Evolutionary conservation across 2,797 vertebrate species (phyloP), one percentile per base, ranked within the genome.

Genomic region (Molossus alvarezi): DNA sequence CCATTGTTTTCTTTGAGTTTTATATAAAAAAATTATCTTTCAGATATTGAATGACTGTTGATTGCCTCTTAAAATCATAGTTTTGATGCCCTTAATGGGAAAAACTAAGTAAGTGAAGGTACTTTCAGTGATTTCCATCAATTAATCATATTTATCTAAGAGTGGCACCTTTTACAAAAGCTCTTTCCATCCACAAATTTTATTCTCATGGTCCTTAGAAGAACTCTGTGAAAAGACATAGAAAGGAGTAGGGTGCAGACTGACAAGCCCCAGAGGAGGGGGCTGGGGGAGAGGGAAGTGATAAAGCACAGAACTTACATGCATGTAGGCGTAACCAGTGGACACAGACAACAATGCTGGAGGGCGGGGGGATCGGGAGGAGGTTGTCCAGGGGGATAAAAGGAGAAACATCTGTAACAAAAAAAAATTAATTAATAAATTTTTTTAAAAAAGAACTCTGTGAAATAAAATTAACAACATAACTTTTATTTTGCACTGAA

Each of bases 1-100:
- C 60, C 2, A 4, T 37, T 76, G n/a, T 88, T 84, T 93, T 87
- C 72, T 64, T 94, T 14, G 5, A 57, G 6, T 73, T 88, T 96
- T 75, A 95, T 53, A 21, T 53, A 21, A 12, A 73, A 88, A 64
- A 5, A 51, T 55, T 60, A 6, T 1, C 60, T 72, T 88, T 79
- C 8, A 65, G 65, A 67, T 84, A 64, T 25, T 27, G 29, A 7
- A 27, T n/a, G 9, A 2, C 27, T 86, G 20, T 14, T 41, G 18
- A 58, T 37, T 21, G 2, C 48, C 51, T 90, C 7, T 81, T 89
- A 90, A 88, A 87, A 75, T 81, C 33, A 81, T 93, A 41, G 64
- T 80, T 37, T 11, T 29, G 27, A 84, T 20, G 53, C 57, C 41
- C 6, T 92, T n/a, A 58, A 4, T 33, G 18, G 69, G 20, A 82